These are phyloP conservation scores for Pelusios castaneus DNA, from an alignment of 2,113 vertebrate species.

Conservation along the genomic window DNA sequence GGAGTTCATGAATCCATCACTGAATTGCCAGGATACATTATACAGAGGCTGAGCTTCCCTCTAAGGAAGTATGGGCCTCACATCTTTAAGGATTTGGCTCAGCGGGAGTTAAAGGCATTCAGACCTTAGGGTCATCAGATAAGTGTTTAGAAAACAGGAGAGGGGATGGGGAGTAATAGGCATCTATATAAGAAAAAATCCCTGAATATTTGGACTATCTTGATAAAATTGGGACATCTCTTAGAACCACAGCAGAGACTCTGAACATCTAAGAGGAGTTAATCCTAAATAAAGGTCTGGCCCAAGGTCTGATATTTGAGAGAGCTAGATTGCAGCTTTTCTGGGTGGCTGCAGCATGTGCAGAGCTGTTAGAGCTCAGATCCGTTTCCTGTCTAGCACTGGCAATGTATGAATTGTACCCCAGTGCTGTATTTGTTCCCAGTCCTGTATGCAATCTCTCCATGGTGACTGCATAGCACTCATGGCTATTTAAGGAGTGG, in stretches of 20 bases:
- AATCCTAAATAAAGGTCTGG: not conserved
- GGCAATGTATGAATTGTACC: not conserved
- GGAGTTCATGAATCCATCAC: not conserved
- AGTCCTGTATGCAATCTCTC: constrained; percentile 48
- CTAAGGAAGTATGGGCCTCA: not conserved
- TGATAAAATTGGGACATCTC: no score
- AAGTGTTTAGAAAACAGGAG: no score
- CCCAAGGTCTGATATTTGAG: not conserved
- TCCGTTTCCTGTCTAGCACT: not conserved
- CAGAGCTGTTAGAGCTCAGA: not conserved
- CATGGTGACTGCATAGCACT: constrained; percentile 66
- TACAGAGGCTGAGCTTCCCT: not conserved
- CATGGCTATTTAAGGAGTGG: constrained; percentile 54
- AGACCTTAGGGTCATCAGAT: not conserved
- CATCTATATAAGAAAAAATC: no score
- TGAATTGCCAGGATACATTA: not conserved
- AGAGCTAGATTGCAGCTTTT: not conserved
- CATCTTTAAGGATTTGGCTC: not conserved
- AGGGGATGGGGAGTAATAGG: no score
- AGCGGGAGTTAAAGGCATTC: not conserved
- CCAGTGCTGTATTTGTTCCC: constrained; percentile 12
- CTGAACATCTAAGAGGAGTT: not conserved
- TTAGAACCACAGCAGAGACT: not conserved
- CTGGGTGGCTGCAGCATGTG: not conserved
- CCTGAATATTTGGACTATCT: no score